Evolutionary conservation across 2,113 vertebrate species (phyloP).

Genomic region (Macrotus californicus): DNA sequence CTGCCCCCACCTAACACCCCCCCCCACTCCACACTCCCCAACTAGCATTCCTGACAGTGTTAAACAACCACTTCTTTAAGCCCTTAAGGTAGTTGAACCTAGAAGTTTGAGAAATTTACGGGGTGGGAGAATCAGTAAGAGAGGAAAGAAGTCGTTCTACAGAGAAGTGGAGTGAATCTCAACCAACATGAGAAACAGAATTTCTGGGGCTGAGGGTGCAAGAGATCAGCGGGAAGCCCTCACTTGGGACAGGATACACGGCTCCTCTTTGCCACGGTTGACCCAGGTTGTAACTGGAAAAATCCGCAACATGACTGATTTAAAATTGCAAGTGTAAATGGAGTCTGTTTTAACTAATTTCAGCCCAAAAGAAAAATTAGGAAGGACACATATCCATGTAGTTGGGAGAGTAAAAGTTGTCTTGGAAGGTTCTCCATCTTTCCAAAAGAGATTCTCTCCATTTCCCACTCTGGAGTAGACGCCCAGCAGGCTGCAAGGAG

Average conservation of each 20-base stretch:
- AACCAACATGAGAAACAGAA: fast-evolving
- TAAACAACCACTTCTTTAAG: neutral
- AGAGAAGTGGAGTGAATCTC: neutral
- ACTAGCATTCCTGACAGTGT: neutral
- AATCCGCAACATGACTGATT: neutral
- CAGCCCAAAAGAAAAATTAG: neutral
- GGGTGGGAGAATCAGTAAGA: neutral
- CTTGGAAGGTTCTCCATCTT: neutral
- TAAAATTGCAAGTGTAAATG: neutral
- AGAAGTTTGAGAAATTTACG: neutral
- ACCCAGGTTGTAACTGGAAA: neutral
- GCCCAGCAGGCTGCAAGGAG: neutral
- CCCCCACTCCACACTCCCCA: neutral
- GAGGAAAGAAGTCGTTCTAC: neutral
- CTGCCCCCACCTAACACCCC: neutral
- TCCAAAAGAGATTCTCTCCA: neutral
- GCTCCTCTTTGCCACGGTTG: neutral
- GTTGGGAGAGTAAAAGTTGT: neutral
- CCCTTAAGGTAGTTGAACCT: neutral
- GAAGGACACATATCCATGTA: neutral
- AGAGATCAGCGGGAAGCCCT: neutral
- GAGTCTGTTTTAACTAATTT: neutral
- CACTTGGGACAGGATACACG: neutral
- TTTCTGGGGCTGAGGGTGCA: neutral
- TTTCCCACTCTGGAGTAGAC: neutral